A percentile compares a stretch with the other conserved stretches of the same genome.
phyloP scores from a whole-genome alignment of 2,888 invertebrate species.

The Noctua janthe region DNA sequence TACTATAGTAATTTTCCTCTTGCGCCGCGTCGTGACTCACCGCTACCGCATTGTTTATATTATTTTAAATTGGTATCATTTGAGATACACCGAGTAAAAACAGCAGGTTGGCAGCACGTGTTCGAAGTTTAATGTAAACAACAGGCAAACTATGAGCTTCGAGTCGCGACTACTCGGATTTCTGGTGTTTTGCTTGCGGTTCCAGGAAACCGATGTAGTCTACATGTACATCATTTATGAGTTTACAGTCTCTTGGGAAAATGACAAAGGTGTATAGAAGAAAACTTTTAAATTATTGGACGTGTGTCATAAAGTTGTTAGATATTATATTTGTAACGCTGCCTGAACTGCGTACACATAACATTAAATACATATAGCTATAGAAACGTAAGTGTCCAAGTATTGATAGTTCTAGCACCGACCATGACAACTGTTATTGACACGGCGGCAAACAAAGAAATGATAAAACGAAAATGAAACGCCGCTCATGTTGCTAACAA shows the following conservation, averaged over 20 bases:
- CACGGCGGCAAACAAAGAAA: slow-evolving; percentile 66
- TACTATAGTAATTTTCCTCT: slow-evolving; percentile 69
- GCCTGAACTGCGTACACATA: background rate
- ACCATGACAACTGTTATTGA: slow-evolving; percentile 57
- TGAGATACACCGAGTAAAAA: slow-evolving; percentile 47
- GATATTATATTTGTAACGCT: slow-evolving; percentile 1
- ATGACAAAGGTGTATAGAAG: background rate
- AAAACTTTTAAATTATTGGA: background rate
- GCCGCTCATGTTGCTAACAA: slow-evolving; percentile 62
- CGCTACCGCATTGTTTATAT: slow-evolving; percentile 62
- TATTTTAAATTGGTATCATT: slow-evolving; percentile 64
- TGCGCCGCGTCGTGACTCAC: slow-evolving; percentile 50
- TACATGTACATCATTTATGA: background rate
- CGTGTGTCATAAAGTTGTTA: background rate
- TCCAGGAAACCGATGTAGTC: slow-evolving; percentile 26
- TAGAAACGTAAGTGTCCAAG: slow-evolving; percentile 25
- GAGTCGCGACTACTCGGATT: slow-evolving; percentile 46
- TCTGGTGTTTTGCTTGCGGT: slow-evolving; percentile 45
- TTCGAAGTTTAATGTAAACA: slow-evolving; percentile 55
- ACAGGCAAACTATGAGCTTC: slow-evolving; percentile 36
- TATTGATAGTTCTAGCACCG: slow-evolving; percentile 41
- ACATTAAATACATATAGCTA: background rate
- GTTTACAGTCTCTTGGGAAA: background rate
- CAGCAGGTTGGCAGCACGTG: slow-evolving; percentile 60
- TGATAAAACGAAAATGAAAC: slow-evolving; percentile 68